Evolutionary conservation across 2,113 vertebrate genomes (phyloP).

Genomic region (Loxodonta africana): DNA sequence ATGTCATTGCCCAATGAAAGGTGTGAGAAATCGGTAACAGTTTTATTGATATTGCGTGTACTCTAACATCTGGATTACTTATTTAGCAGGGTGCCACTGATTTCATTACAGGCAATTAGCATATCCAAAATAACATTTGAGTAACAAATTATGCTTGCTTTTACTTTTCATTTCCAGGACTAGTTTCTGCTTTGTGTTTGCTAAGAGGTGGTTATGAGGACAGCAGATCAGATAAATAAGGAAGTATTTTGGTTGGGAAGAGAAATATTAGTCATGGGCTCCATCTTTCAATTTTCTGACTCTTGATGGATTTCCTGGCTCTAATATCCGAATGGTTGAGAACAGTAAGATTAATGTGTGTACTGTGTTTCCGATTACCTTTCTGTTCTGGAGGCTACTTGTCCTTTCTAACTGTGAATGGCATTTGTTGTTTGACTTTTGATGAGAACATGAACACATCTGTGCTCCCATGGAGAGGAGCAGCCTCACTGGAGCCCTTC

Average conservation of each 20-base stretch:
- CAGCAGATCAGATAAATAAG: neutral
- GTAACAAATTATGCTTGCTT: neutral
- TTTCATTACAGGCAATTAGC: neutral
- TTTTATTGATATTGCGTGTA: neutral
- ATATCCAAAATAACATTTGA: neutral
- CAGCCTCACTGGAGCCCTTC: neutral
- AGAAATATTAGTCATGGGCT: neutral
- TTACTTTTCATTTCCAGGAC: neutral
- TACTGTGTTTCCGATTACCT: neutral
- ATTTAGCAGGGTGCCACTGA: neutral
- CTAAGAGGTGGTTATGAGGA: neutral
- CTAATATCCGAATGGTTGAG: fast-evolving
- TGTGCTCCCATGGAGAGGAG: neutral
- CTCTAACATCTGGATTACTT: neutral
- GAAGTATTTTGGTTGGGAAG: neutral
- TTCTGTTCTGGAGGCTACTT: neutral
- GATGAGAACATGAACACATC: fast-evolving
- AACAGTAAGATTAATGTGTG: neutral
- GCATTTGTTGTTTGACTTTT: neutral
- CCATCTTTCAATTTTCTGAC: neutral
- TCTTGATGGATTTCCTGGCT: neutral
- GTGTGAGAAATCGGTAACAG: neutral
- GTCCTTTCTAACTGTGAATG: neutral
- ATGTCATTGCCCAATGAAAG: neutral
- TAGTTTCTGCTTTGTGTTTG: neutral